Evolutionary conservation across 2,888 invertebrate genomes (phyloP), one percentile per base, ranked within the genome.

Genomic region (Protodeltote pygarga): DNA sequence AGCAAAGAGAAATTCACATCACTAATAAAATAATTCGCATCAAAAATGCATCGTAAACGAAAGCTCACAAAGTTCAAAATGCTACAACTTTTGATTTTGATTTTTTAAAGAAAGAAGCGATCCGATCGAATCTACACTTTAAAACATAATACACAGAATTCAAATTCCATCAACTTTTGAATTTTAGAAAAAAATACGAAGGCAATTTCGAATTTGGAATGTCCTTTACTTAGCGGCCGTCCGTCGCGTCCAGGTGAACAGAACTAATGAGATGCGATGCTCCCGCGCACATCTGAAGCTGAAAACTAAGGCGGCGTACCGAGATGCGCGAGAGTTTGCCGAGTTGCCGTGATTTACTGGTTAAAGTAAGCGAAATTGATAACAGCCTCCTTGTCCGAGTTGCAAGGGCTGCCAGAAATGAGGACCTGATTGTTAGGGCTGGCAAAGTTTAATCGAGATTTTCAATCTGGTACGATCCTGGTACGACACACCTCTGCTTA

Each of bases 231-330:
- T 55, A 61, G 63, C 67, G 66, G 60, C 71, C 71, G 71, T 50
- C 55, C 72, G 72, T 40, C 41, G 62, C 68, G 70, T 70, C 69
- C 79, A 75, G 79, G 77, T 77, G 64, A 55, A 74, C 68, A 72
- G 63, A 62, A 75, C 75, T 68, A 71, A 70, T 65, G 57, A 61
- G 64, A 59, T 59, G 32, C 42, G 53, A 44, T 50, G 49, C 50
- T 64, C 66, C 60, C 52, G 68, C 63, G 71, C 65, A 55, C 51
- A 60, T 59, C 77, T 79, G 78, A 76, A 78, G 68, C 73, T 79
- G 77, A 76, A 76, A 67, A 62, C 54, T 71, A 71, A 77, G 52
- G 69, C 65, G 35, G 60, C 42, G 64, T 24, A n/a, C 65, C 60
- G 58, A 66, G 48, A 51, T 41, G 35, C 51, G 51, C 33, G 15